Evolutionary conservation across 2,797 vertebrate species (phyloP).

Genomic region (Acanthurus leucopareius): DNA sequence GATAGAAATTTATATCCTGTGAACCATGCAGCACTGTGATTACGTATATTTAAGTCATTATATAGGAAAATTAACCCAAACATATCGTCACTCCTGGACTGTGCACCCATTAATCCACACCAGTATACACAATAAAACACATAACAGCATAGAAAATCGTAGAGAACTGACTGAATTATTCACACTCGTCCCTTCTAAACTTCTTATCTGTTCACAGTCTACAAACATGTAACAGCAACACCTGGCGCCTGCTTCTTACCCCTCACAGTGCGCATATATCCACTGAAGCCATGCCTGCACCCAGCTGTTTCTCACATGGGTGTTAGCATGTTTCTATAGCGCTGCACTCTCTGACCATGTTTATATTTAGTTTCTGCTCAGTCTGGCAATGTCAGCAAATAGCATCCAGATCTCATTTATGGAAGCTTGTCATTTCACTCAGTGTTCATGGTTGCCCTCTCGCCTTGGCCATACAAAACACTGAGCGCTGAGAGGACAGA

Average conservation of each 20-base stretch:
- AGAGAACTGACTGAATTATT: neutral
- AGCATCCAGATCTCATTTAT: constrained; percentile 63
- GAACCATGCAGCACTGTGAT: neutral
- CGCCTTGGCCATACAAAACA: constrained; percentile 37
- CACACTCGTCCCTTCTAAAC: neutral
- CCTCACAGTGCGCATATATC: constrained; percentile 15
- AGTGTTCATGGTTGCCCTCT: constrained; percentile 42
- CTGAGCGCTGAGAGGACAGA: constrained; percentile 51
- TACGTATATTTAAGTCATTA: neutral
- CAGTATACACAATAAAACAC: neutral
- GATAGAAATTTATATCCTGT: neutral
- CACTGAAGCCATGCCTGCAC: constrained; percentile 24
- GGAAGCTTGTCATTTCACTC: constrained; percentile 72
- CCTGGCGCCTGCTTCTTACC: constrained; percentile 37
- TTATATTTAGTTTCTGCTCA: constrained; percentile 76
- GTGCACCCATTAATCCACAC: neutral
- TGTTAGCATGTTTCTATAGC: constrained; percentile 49
- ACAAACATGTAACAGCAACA: constrained; percentile 25
- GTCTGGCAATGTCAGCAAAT: constrained; percentile 76
- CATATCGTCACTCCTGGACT: neutral
- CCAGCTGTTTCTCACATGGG: constrained; percentile 69
- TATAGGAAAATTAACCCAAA: neutral
- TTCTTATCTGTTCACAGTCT: constrained; percentile 18
- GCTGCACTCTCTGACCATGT: constrained; percentile 56
- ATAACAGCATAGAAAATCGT: neutral